Evolutionary conservation across 2,888 invertebrate species (phyloP), one percentile per base, ranked within the genome.

Genomic region (Laspeyria flexula): DNA sequence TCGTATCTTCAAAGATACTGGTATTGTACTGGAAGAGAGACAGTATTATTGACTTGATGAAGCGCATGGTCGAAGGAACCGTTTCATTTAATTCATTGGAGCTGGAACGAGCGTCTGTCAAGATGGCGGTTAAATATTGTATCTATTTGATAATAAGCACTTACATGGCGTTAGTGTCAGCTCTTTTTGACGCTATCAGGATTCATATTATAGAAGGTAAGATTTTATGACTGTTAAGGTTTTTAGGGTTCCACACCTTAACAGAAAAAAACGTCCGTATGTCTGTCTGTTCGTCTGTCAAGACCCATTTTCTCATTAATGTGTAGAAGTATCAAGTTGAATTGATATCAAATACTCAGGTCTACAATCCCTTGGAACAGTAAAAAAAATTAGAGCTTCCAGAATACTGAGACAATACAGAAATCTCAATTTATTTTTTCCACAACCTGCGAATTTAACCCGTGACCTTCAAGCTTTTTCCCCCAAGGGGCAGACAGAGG

Each of bases 151-250:
- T 50, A 0, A 29, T 46, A 0, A 49, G 54, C 1, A 57, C 77
- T 0, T 79, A 62, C 40, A 10, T 65, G 0, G 73, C 82, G 0
- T 5, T 86, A 11, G 18, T 60, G 3, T 18, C 63, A 0, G 46
- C 75, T 0, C 52, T 67, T 1, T 23, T 79, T 12, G 82, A 81
- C 35, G 77, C 56, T 0, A 47, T 84, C 0, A 61, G 60, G 30
- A 63, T 54, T 31, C 60, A 82, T 64, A 48, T 77, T 16, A 67
- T 53, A 31, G 71, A 81, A 73, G 86, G 86, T 86, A 70, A 44
- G 59, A 11, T 38, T 1, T 2, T 9, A 41, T n/a, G 4, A 21
- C 12, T 1, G 16, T 12, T 9, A 9, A n/a, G 0, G 0, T n/a
- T 29, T 16, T 1, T 29, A n/a, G 3, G 10, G 25, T 2, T 6